Base-by-base conservation (phyloP, 1,140 invertebrate species). In the Schlechtendalia chinensis region DNA sequence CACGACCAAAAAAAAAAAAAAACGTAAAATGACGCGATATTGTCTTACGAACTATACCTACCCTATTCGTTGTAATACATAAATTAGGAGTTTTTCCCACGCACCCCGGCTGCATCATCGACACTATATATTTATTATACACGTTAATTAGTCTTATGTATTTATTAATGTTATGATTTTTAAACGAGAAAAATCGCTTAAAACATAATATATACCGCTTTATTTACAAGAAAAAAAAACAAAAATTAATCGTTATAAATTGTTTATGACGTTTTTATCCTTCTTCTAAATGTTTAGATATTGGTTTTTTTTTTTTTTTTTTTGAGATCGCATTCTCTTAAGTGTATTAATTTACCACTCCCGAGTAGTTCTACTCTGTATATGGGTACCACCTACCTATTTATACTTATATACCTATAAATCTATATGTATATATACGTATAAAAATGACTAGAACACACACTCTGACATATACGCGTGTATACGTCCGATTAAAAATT, bases 311-410 rank as follows among this genome's bases (percentile, higher is more conserved):
- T 59, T 45, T 24, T 75, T 75, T 39, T 45, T 58, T 58, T 58
- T 77, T 63, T 63, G 75, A 79, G 75, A 79, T 79, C 75, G 53
- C 24, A 56, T 74, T 56, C 71, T 74, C 71, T 74, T 74, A 74
- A 27, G 53, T 45, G 29, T 32, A 63, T 0, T 32, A 32, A 11
- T 53, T 39, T 75, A 77, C 56, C 74, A 61, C 29, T 56, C 27
- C 27, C 29, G 71, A 12, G n/a, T 50, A 69, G 22, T 24, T 50
- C 67, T 69, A 69, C 67, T 72, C 17, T 39, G 32, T 39, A 39
- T 39, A 39, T 39, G 8, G 3, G 8, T 39, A 39, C 8, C 32
- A 39, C 32, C 32, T 39, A 39, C 32, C 32, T 39, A 3, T 39
- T 8, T 39, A 39, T 39, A 39, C 32, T 39, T 39, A 39, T 39